Evolutionary conservation across 2,797 vertebrate species (phyloP), one percentile per base, ranked within the genome.

Genomic region (Liasis olivaceus): DNA sequence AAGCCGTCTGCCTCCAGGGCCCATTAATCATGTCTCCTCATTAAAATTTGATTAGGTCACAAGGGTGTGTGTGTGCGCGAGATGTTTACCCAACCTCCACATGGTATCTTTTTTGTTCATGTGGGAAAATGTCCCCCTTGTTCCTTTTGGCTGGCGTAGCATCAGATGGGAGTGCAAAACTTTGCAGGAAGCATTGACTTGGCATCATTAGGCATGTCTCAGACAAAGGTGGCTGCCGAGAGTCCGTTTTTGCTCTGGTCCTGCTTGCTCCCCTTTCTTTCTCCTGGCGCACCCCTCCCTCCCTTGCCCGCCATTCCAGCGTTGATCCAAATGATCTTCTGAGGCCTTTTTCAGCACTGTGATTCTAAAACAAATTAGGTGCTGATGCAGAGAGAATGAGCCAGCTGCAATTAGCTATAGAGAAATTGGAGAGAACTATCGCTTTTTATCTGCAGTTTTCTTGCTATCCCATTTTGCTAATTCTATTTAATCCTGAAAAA

Each of bases 21-120:
- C 31, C 62, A 56, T 81, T 60, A 54, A 58, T 59, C 42, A 2
- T 63, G 72, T 88, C 42, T 59, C 56, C 69, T 88, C 59, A 63
- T 92, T 92, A 81, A 88, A 84, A 20, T 88, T 36, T 92, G 87
- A 92, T 92, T 81, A 92, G 69, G 87, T 47, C 91, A 15, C 42
- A 31, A 54, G 24, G 0, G 17, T 11, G 24, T 63, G 24, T 63
- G 62, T 63, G 24, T 64, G 63, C 28, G 59, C 24, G 31, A 28
- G 2, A 20, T 59, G 64, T 60, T 88, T 77, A 47, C 47, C 87
- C 36, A 14, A 60, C 3, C 69, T 56, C 13, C 5, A 26, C 3
- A 8, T 12, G 1, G 47, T 4, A 28, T 88, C 63, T 56, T 24
- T 88, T 84, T 28, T 88, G 69, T 63, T 6, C n/a, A 4, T 47